Evolutionary conservation across 2,888 invertebrate species (phyloP), one percentile per base, ranked within the genome.

Genomic region (Orthosia gracilis): DNA sequence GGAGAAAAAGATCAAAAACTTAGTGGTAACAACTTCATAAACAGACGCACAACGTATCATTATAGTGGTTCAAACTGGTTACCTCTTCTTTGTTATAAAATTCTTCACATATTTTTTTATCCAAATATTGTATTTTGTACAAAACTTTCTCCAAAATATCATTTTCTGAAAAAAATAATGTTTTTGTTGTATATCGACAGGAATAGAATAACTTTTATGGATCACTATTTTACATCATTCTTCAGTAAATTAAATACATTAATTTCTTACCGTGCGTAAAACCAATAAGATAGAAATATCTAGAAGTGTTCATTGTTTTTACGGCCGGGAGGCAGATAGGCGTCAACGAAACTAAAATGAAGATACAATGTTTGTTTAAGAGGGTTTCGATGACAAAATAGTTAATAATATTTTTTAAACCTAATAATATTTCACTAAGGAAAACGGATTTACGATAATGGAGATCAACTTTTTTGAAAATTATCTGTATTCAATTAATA

Each of bases 201-300:
- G 9, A 9, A 40, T 40, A 40, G 40, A 40, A 40, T 40, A 40
- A 40, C 40, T 40, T 40, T 9, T 40, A 40, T 40, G 40, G 1
- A 40, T 40, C 40, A 40, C 31, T 31, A 4, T 7, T 3, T 31
- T 40, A 40, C 40, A 40, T 40, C 3, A 40, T 9, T 3, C 40
- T 40, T 9, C 9, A 40, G 9, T 9, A 40, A 40, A 40, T 40
- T 40, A 40, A 9, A 15, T 15, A 17, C 7, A 45, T 61, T 13
- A 21, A 21, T 61, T 17, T 40, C 82, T 88, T 81, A 94, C 94
- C 91, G 52, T 94, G 94, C 0, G 91, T 93, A 73, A 84, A 94
- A 26, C 93, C 94, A 0, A 91, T 23, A 0, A 90, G 90, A 55
- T 91, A 94, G 0, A 94, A 84, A 5, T 91, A 62, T n/a, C 80